A percentile compares a stretch with the other conserved stretches of the same genome.
Conservation (phyloP, 1,140 invertebrate genomes). For the Drosophila lacertosa region DNA sequence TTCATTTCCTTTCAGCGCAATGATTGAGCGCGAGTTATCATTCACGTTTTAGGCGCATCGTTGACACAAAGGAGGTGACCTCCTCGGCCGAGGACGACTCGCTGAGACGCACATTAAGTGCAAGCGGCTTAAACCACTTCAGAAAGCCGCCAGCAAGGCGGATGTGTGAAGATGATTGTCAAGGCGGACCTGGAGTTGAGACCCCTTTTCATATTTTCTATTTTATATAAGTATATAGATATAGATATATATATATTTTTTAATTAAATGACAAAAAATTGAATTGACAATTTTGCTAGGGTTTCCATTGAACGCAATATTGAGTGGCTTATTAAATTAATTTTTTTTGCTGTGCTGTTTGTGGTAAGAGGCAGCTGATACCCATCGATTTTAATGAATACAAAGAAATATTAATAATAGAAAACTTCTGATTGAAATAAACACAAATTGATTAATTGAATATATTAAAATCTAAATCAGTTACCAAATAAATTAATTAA, state of each 20-base stretch:
- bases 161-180: constrained; percentile 76
- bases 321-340: constrained; percentile 50
- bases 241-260: constrained; percentile 34
- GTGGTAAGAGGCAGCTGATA: background rate
- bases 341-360: constrained; percentile 12
- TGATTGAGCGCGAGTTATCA: constrained; percentile 78
- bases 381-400: too few relatives aligned
- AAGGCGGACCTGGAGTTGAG: constrained; percentile 45
- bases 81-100: background rate
- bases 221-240: too few relatives aligned
- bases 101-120: constrained; percentile 46
- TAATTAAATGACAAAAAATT: constrained; percentile 60
- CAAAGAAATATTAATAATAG: too few relatives aligned
- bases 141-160: constrained; percentile 29
- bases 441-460: too few relatives aligned
- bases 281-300: constrained; percentile 49
- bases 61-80: constrained; percentile 64
- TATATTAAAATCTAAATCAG: too few relatives aligned
- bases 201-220: constrained; percentile 64
- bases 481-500: too few relatives aligned
- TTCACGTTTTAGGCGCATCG: constrained; percentile 69
- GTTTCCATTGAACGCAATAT: constrained; percentile 35
- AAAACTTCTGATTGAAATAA: too few relatives aligned
- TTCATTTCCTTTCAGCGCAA: constrained; percentile 70
- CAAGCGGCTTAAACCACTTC: constrained; percentile 58